Conservation (phyloP, 2,797 vertebrate genomes). For the Hylomyscus alleni region DNA sequence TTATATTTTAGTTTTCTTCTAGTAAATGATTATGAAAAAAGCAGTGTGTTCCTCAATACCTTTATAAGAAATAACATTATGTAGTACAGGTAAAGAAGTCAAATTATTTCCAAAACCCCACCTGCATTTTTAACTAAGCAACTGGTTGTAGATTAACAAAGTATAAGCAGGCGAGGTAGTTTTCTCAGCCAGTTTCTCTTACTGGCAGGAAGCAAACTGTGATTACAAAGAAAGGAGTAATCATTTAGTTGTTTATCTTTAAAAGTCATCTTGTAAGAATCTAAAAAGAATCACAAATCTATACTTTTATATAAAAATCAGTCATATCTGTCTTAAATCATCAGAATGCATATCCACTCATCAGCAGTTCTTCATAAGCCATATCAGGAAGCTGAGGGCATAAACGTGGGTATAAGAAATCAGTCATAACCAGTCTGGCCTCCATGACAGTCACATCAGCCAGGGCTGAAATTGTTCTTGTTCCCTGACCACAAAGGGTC, state of each 20-base stretch:
- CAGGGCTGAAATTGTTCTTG: background rate
- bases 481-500: background rate
- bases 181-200: background rate
- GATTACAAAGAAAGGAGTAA: background rate
- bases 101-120: background rate
- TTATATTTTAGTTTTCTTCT: background rate
- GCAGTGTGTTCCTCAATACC: background rate
- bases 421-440: background rate
- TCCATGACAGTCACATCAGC: background rate
- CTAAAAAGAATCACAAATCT: background rate
- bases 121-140: background rate
- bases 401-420: background rate
- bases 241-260: background rate
- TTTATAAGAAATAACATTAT: background rate
- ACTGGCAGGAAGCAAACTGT: background rate
- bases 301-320: background rate
- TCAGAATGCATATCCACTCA: background rate
- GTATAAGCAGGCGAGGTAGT: background rate
- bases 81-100: background rate
- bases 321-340: background rate
- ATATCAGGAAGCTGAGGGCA: background rate
- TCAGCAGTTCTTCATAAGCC: background rate
- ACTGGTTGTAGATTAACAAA: background rate
- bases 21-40: background rate
- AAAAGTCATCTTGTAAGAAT: background rate